Conservation (phyloP, 2,113 vertebrate species). For the Monopterus albus region DNA sequence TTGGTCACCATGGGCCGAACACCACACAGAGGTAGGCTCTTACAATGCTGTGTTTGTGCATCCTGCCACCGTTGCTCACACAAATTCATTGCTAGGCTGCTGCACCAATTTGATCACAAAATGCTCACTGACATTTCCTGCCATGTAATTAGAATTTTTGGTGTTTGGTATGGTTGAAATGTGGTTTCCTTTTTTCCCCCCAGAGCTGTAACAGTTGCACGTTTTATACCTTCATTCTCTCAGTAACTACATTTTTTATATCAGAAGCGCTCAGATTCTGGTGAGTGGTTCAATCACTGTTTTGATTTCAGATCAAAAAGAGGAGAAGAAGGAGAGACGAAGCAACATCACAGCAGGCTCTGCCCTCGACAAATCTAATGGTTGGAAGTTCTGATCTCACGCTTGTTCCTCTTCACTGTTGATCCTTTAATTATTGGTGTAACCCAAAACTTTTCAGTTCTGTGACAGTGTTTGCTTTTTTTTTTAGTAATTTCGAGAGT, state of each 20-base stretch:
- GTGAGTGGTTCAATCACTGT: slow-evolving; percentile 48
- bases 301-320: slow-evolving; percentile 78
- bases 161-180: background rate
- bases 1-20: slow-evolving; percentile 78
- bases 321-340: slow-evolving; percentile 76
- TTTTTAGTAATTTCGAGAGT: background rate
- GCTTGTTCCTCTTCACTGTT: slow-evolving; percentile 20
- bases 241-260: slow-evolving; percentile 48
- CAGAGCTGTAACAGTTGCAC: background rate
- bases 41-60: background rate
- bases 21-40: slow-evolving; percentile 75
- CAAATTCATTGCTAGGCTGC: too few species aligned
- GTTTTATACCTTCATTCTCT: slow-evolving; percentile 27
- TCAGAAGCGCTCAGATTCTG: slow-evolving; percentile 34
- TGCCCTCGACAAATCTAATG: slow-evolving; percentile 76
- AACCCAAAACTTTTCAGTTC: background rate
- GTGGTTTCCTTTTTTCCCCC: background rate
- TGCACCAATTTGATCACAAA: background rate
- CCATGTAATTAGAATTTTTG: background rate
- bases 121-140: background rate
- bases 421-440: slow-evolving; percentile 19
- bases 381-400: slow-evolving; percentile 52
- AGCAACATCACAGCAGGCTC: slow-evolving; percentile 72
- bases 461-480: background rate
- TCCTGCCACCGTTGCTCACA: background rate